Evolutionary conservation across 2,113 vertebrate genomes (phyloP).

Genomic region (Eubucco bourcierii): DNA sequence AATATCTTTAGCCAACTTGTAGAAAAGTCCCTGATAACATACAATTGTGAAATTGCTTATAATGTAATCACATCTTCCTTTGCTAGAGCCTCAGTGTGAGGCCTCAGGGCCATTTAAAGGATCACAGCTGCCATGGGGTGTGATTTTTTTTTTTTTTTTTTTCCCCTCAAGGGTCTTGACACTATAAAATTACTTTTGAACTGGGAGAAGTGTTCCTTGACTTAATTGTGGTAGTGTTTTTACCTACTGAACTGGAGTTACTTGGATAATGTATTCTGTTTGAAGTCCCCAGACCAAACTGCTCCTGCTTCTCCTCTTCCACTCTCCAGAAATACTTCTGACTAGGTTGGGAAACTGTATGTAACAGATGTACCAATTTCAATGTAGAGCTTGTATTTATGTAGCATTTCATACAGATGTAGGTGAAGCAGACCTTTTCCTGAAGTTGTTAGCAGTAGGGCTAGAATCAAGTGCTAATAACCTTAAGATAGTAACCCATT

Average conservation of each 20-base stretch:
- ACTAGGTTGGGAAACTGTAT: neutral
- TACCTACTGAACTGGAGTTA: neutral
- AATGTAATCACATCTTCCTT: neutral
- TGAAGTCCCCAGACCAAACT: neutral
- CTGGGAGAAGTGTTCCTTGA: neutral
- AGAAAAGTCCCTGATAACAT: neutral
- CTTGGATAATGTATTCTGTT: neutral
- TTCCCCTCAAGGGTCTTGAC: neutral
- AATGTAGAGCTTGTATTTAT: neutral
- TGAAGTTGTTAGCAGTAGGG: neutral
- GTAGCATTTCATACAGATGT: neutral
- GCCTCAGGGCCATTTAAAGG: neutral
- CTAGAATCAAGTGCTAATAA: neutral
- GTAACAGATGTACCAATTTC: neutral
- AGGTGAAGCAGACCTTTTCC: neutral
- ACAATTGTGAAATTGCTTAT: neutral
- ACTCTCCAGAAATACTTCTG: neutral
- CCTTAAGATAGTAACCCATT: neutral
- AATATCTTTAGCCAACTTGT: neutral
- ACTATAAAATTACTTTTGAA: neutral
- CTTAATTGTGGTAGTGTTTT: neutral
- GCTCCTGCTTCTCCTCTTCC: neutral
- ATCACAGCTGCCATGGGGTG: neutral
- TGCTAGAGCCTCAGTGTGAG: neutral
- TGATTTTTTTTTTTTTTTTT: no score